phyloP scores from a whole-genome alignment of 2,888 invertebrate species.

The Pseudeuparius sepicola region DNA sequence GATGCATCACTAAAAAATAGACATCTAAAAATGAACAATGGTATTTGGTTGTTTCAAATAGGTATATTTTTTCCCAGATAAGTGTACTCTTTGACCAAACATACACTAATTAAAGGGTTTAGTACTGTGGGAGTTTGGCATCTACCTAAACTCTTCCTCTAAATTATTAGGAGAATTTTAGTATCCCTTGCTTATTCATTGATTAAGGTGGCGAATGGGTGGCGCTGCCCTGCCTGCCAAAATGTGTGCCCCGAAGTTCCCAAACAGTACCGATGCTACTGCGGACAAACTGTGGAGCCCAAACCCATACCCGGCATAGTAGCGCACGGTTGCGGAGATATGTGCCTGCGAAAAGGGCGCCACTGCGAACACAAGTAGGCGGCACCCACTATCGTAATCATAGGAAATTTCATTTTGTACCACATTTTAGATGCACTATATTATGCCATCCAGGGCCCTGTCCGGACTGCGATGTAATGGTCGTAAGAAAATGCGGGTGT shows the following conservation, averaged over 20 bases:
- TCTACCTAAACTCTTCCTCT: too few species aligned
- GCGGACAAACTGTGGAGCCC: constrained; percentile 69
- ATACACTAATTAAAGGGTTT: too few species aligned
- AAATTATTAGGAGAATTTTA: too few species aligned
- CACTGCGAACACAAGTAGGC: constrained; percentile 52
- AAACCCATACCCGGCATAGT: constrained; percentile 64
- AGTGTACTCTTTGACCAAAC: too few species aligned
- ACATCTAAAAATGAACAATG: too few species aligned
- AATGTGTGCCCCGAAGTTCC: constrained; percentile 66
- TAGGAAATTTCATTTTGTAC: too few species aligned
- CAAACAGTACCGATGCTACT: constrained; percentile 80
- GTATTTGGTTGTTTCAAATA: too few species aligned
- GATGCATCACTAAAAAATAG: too few species aligned
- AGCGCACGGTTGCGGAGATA: constrained; percentile 87
- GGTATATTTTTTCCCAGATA: too few species aligned
- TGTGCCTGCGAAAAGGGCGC: constrained; percentile 58
- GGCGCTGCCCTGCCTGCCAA: constrained; percentile 97
- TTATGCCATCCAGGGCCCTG: constrained; percentile 94
- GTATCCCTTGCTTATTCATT: too few species aligned
- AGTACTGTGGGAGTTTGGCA: too few species aligned
- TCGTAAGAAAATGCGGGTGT: constrained; percentile 67
- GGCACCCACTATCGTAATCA: too few species aligned
- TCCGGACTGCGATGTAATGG: constrained; percentile 74
- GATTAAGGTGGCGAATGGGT: constrained; percentile 54
- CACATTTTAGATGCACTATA: constrained; percentile 70